These are phyloP conservation scores for Himalopsyche tibetana DNA, from an alignment of 2,888 invertebrate genomes.

Conservation along the genomic window DNA sequence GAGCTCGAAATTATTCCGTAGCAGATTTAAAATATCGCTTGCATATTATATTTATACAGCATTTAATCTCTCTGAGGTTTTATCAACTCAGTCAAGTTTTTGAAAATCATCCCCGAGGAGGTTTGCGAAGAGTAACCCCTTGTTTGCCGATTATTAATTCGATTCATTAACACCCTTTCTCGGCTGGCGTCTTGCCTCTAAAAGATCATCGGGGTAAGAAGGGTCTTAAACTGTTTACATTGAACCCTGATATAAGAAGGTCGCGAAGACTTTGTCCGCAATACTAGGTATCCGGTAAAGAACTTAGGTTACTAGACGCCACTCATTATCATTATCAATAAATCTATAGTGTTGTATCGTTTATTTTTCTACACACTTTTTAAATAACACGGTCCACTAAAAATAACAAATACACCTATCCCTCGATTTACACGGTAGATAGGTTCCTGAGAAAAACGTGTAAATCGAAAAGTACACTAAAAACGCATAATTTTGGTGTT, in stretches of 20 bases:
- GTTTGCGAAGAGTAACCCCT: slow-evolving; percentile 54
- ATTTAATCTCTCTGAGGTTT: not conserved
- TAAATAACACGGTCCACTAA: no score
- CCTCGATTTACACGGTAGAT: no score
- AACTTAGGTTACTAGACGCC: not conserved
- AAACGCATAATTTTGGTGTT: no score
- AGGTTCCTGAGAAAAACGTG: no score
- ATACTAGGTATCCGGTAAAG: not conserved
- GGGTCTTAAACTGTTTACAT: slow-evolving; percentile 63
- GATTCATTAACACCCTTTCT: slow-evolving; percentile 66
- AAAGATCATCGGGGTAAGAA: slow-evolving; percentile 63
- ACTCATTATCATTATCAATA: no score
- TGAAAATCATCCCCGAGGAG: slow-evolving; percentile 26
- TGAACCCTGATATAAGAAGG: slow-evolving; percentile 53
- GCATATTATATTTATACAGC: no score
- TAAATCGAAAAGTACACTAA: no score
- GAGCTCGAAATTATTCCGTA: no score
- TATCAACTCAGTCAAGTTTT: slow-evolving; percentile 10
- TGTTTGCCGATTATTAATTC: slow-evolving; percentile 66
- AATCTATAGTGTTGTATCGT: no score
- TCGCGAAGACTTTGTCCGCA: not conserved
- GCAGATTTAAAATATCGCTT: no score
- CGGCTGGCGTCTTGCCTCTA: slow-evolving; percentile 52
- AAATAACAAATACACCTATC: no score
- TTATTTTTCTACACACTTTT: no score